These are phyloP conservation scores for Chunga burmeisteri DNA, from an alignment of 2,113 vertebrate genomes.

Conservation along the genomic window DNA sequence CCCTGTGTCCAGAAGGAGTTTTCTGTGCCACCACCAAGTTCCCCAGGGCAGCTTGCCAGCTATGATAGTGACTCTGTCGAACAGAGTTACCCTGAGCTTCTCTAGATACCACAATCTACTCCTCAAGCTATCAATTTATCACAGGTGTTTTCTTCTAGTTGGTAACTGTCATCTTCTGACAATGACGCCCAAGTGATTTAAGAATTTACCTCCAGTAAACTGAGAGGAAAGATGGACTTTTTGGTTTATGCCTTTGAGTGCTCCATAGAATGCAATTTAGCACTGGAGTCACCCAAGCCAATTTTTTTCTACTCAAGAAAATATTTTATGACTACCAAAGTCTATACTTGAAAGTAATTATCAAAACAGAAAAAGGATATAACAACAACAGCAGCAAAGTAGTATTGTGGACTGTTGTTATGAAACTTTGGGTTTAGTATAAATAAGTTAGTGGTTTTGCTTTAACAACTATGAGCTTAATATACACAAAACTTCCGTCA, in stretches of 20 bases:
- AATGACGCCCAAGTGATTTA: not conserved
- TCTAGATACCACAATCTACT: not conserved
- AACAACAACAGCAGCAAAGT: not conserved
- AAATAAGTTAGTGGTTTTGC: not conserved
- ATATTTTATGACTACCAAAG: not conserved
- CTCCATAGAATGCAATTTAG: not conserved
- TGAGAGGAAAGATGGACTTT: not conserved
- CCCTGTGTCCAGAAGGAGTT: not conserved
- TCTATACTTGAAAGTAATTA: not conserved
- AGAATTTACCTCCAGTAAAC: not conserved
- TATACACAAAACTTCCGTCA: not conserved
- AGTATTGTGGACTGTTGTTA: not conserved
- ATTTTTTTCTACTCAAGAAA: not conserved
- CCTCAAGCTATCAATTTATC: not conserved
- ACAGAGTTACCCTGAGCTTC: not conserved
- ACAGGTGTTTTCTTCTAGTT: not conserved
- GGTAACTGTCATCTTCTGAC: not conserved
- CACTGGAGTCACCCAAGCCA: not conserved
- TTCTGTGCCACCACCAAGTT: not conserved
- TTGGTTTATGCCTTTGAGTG: not conserved
- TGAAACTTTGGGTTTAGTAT: not conserved
- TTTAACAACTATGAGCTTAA: not conserved
- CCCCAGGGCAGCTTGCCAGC: not conserved
- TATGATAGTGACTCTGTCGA: not conserved
- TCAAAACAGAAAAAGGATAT: not conserved